phyloP scores from a whole-genome alignment of 2,797 vertebrate genomes.

The Neopelma chrysocephalum region DNA sequence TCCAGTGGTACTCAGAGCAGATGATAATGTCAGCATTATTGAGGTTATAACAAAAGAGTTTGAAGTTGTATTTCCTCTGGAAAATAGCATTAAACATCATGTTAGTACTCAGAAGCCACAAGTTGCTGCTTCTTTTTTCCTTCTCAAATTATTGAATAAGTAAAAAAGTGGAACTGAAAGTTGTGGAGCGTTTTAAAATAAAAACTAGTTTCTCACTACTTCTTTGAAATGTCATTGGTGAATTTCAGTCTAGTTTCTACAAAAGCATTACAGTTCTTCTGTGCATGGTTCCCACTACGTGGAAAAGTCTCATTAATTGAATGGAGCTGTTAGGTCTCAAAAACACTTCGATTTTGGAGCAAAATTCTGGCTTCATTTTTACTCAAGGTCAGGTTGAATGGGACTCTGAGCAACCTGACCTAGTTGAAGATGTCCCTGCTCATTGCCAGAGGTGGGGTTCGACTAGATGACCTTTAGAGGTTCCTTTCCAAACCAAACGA shows the following conservation, averaged over 20 bases:
- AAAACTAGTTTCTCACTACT: not conserved
- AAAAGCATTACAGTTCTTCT: not conserved
- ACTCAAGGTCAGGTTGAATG: not conserved
- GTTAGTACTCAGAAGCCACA: not conserved
- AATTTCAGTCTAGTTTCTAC: not conserved
- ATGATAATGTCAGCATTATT: not conserved
- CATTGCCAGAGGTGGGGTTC: rapidly evolving
- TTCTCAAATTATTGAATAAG: not conserved
- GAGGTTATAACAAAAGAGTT: not conserved
- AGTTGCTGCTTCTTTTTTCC: not conserved
- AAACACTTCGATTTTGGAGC: not conserved
- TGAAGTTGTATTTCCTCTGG: not conserved
- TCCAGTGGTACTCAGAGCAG: not conserved
- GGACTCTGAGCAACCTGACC: not conserved
- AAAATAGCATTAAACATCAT: not conserved
- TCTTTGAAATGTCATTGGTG: not conserved
- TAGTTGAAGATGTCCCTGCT: not conserved
- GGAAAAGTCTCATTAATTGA: not conserved
- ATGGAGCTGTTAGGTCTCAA: not conserved
- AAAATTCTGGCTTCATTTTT: not conserved
- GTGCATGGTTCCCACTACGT: not conserved
- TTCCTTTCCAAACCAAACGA: not conserved
- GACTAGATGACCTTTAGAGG: not conserved
- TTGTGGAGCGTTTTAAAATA: not conserved
- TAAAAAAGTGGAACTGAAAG: not conserved